Conservation (phyloP, 30 jellyfish, hydroid and myxozoan species). For the Turritopsis rubra region DNA sequence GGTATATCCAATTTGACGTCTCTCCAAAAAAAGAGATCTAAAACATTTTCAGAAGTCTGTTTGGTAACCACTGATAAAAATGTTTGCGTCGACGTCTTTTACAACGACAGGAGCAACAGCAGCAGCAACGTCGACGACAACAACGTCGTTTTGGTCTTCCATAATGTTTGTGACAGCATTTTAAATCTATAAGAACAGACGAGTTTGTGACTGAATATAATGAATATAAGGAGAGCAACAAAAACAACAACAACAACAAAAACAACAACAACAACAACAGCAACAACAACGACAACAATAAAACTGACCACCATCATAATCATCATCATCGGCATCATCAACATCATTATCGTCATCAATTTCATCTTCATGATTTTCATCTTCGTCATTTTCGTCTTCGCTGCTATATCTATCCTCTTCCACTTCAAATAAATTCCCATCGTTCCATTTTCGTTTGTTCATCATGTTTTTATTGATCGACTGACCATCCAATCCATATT, state of each 20-base stretch:
- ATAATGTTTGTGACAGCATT: background rate
- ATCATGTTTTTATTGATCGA: background rate
- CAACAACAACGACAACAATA: background rate
- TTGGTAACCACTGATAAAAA: background rate
- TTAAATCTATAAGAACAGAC: background rate
- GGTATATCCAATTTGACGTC: no score
- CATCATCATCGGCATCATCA: background rate
- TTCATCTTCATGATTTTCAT: background rate
- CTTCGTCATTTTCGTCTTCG: background rate
- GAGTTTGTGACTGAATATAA: background rate
- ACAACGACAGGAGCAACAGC: background rate
- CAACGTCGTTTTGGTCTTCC: background rate
- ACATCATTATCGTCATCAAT: background rate
- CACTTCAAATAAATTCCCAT: background rate
- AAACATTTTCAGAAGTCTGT: background rate
- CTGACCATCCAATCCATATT: background rate
- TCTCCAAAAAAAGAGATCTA: background rate
- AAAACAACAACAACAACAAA: background rate
- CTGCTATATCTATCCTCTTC: background rate
- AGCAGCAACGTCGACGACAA: background rate
- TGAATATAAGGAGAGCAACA: background rate
- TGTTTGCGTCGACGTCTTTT: background rate
- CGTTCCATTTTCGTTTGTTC: background rate
- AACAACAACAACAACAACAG: background rate
- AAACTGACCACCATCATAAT: background rate